Evolutionary conservation across 2,113 vertebrate species (phyloP).

Genomic region (Platycercus adscitus): DNA sequence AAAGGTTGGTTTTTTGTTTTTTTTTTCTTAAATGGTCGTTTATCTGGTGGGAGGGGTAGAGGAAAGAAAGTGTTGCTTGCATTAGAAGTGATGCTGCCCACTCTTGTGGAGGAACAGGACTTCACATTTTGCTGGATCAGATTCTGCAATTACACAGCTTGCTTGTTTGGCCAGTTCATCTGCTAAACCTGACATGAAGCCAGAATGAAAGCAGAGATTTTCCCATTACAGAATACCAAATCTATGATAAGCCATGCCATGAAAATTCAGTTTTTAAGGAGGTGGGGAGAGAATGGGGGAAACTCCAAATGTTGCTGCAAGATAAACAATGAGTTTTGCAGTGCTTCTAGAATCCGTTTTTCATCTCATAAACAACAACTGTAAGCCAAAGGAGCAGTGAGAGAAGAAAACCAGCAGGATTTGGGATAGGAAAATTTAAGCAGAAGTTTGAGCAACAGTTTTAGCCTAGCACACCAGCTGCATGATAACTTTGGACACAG

Average conservation of each 20-base stretch:
- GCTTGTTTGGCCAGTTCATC: constrained; percentile 64
- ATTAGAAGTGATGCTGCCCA: constrained; percentile 58
- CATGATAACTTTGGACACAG: not conserved
- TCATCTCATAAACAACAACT: not conserved
- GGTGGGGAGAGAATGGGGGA: not conserved
- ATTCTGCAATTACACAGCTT: constrained; percentile 55
- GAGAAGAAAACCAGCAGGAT: constrained; percentile 9
- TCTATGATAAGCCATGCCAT: constrained; percentile 41
- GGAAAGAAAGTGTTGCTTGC: not conserved
- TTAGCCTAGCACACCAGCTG: not conserved
- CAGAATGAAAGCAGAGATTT: constrained; percentile 58
- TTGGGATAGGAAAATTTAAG: not conserved
- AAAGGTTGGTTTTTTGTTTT: not conserved
- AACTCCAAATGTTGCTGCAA: constrained; percentile 23
- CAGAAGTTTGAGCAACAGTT: not conserved
- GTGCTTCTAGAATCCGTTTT: not conserved
- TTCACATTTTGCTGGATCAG: constrained; percentile 39
- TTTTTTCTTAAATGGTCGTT: not conserved
- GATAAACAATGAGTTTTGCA: constrained; percentile 33
- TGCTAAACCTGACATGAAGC: constrained; percentile 35
- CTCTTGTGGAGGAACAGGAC: constrained; percentile 57
- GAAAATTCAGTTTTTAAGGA: constrained; percentile 42
- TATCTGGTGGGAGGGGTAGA: not conserved
- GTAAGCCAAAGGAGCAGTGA: not conserved
- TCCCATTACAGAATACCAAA: constrained; percentile 60